Base-by-base conservation (phyloP, 2,113 vertebrate genomes). In the Cavia porcellus region DNA sequence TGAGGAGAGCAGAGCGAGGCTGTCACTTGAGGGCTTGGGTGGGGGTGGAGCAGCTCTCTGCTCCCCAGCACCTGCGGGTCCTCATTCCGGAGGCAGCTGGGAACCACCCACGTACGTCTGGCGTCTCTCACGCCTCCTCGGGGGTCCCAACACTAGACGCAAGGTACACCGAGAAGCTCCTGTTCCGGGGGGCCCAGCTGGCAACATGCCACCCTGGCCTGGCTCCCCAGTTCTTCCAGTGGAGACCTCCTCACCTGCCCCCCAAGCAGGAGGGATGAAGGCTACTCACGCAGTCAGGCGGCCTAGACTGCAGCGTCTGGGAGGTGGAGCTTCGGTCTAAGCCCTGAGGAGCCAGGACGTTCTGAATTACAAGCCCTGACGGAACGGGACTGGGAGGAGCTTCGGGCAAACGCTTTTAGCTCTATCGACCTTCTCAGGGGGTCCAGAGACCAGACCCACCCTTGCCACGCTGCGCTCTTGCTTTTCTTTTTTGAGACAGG, bases 81-180 rank as follows among this genome's bases (percentile, higher is more conserved):
- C 83, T 94, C 90, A 25, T 0, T 68, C 94, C 66, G 88, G 92
- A 98, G 96, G 97, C 97, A 97, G 97, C 97, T 97, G 97, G 97
- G 97, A 96, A 96, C 95, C 96, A 94, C 97, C 95, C 96, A 97
- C 97, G 0, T n/a, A 50, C 62, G 62, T 96, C 97, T 98, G 97
- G 96, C 72, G 50, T 95, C 96, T 98, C 89, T 98, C 97, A 97
- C 93, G 77, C 97, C 92, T 97, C 92, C 93, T 52, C 50, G 35
- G 97, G 97, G 97, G 98, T 98, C 97, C 94, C 97, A 95, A 95
- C 82, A 86, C 86, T 45, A 47, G 92, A 88, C 96, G 96, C 95
- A 97, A 97, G 88, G 95, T 77, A 70, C 90, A 83, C 24, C 81
- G 94, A 94, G 92, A 62, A 97, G 66, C 87, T 3, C 9, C 74